Evolutionary conservation across 1,140 invertebrate species (phyloP).

Genomic region (Palaemon carinicauda): DNA sequence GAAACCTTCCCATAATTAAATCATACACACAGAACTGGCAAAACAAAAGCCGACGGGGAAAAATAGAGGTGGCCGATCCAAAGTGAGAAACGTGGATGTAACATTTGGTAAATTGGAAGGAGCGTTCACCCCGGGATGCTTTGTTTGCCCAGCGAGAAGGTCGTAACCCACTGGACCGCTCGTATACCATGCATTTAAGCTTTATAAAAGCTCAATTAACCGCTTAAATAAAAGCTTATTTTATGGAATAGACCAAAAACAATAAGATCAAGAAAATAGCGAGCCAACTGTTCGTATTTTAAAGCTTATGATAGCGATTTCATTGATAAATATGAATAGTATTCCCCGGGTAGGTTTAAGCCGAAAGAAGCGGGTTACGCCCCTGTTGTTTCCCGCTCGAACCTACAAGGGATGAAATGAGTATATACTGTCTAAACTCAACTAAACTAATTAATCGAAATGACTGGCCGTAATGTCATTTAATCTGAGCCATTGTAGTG

Average conservation of each 20-base stretch:
- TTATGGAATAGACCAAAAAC: too few species aligned
- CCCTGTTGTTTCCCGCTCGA: neutral
- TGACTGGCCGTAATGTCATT: constrained; percentile 56
- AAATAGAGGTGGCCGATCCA: constrained; percentile 17
- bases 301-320: too few species aligned
- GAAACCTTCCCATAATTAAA: neutral
- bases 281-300: too few species aligned
- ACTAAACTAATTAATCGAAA: constrained; percentile 57
- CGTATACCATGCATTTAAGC: neutral
- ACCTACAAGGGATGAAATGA: constrained; percentile 50
- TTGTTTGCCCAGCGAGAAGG: constrained; percentile 38
- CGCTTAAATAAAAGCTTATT: too few species aligned
- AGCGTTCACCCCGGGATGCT: constrained; percentile 47
- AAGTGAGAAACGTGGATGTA: constrained; percentile 51
- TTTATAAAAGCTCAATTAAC: too few species aligned
- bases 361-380: constrained; percentile 2
- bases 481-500: constrained; percentile 55
- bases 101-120: constrained; percentile 55
- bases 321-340: too few species aligned
- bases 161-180: constrained; percentile 23
- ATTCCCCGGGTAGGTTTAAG: neutral
- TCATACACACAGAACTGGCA: neutral
- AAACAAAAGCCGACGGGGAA: neutral
- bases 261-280: too few species aligned
- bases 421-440: constrained; percentile 56